Percentiles rank a stretch among this genome's conserved stretches.
Conservation (phyloP, 2,113 vertebrate genomes). For the Leptosomus discolor region DNA sequence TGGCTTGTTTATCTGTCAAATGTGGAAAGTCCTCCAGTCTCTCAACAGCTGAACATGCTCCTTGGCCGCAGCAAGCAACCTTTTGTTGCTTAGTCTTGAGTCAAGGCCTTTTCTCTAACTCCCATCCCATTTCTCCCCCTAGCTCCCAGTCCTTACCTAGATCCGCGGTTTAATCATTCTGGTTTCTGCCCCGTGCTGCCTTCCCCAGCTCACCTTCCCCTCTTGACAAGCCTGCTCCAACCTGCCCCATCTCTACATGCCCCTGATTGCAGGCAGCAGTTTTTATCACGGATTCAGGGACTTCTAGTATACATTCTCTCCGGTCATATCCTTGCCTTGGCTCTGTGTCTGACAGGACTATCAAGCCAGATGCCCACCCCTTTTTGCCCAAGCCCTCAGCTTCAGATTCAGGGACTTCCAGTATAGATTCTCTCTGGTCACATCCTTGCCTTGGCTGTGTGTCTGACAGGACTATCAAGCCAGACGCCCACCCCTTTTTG, state of each 20-base stretch:
- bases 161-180: not conserved
- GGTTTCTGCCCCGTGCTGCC: not conserved
- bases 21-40: not conserved
- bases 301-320: not conserved
- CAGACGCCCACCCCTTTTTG: not conserved
- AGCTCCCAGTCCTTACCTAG: not conserved
- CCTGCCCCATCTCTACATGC: not conserved
- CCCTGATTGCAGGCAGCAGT: not conserved
- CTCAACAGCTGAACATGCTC: not conserved
- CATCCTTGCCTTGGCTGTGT: not conserved
- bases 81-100: not conserved
- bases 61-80: not conserved
- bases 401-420: not conserved
- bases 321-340: not conserved
- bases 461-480: accelerated
- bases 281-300: not conserved
- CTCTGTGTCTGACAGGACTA: accelerated
- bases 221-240: not conserved
- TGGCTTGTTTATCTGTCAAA: not conserved
- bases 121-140: not conserved
- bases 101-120: not conserved
- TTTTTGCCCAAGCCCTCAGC: not conserved
- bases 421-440: not conserved
- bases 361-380: not conserved
- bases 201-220: not conserved